These are phyloP conservation scores for Thalassaphorura encarpata DNA, from an alignment of 1,140 invertebrate species.

Conservation along the genomic window DNA sequence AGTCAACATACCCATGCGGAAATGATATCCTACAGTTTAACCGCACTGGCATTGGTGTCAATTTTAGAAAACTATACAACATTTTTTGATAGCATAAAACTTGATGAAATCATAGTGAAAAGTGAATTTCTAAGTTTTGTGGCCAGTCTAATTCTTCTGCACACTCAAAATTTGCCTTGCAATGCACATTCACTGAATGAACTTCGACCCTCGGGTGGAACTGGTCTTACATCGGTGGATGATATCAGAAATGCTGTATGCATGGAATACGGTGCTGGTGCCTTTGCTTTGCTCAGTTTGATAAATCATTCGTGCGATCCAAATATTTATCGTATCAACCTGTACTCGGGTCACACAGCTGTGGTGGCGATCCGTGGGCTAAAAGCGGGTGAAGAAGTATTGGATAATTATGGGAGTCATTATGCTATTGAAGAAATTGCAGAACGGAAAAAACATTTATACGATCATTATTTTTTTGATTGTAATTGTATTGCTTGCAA, in stretches of 20 bases:
- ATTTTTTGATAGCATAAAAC: neutral
- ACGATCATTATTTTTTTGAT: constrained; percentile 18
- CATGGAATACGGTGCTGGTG: constrained; percentile 46
- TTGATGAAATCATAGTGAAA: neutral
- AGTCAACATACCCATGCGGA: neutral
- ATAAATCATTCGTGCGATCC: constrained; percentile 87
- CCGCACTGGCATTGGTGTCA: neutral
- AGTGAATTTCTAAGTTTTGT: neutral
- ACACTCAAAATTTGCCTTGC: constrained; percentile 9
- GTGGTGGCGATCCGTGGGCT: constrained; percentile 15
- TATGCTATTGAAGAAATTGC: constrained; percentile 9
- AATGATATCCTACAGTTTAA: neutral
- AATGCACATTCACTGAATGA: constrained; percentile 18
- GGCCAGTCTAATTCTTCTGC: constrained; percentile 7
- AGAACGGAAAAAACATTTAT: constrained; percentile 9
- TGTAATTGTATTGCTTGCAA: constrained; percentile 26
- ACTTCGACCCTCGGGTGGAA: constrained; percentile 7
- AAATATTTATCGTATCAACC: constrained; percentile 47
- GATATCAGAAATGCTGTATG: constrained; percentile 24
- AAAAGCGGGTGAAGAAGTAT: constrained; percentile 20
- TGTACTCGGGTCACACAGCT: constrained; percentile 15
- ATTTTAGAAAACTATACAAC: constrained; percentile 3
- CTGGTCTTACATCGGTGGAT: constrained; percentile 28
- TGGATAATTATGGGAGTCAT: constrained; percentile 14
- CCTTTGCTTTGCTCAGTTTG: constrained; percentile 64